phyloP scores from a whole-genome alignment of 23 tunicate genomes.

The Botrylloides violaceus region DNA sequence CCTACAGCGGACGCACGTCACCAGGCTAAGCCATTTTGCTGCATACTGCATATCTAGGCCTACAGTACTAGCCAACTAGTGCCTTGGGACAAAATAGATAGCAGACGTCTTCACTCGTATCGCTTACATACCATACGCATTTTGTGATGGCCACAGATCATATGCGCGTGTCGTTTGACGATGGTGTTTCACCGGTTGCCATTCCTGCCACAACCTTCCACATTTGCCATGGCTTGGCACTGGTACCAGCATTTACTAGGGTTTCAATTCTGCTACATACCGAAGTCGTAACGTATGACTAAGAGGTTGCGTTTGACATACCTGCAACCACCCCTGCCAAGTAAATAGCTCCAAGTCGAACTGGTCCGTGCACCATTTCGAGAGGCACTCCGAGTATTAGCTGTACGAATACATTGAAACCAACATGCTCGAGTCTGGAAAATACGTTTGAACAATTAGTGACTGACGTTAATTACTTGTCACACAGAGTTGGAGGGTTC shows the following conservation, averaged over 20 bases:
- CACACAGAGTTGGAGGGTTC: not conserved
- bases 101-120: not conserved
- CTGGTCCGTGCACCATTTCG: slow-evolving; percentile 96
- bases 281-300: no score
- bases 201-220: no score
- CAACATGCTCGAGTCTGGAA: slow-evolving; percentile 66
- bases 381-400: slow-evolving; percentile 90
- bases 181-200: no score
- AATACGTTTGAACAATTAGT: not conserved
- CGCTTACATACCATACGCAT: not conserved
- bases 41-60: no score
- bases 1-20: not conserved
- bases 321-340: slow-evolving; percentile 79
- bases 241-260: no score
- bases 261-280: no score
- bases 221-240: no score
- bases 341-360: slow-evolving; percentile 77
- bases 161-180: no score
- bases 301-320: no score
- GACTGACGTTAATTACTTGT: not conserved
- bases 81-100: not conserved
- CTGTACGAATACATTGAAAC: slow-evolving; percentile 68
- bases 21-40: no score
- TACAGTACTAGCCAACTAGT: no score
- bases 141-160: no score